These are phyloP conservation scores for Bujurquina vittata DNA, from an alignment of 2,113 vertebrate species.

Conservation along the genomic window DNA sequence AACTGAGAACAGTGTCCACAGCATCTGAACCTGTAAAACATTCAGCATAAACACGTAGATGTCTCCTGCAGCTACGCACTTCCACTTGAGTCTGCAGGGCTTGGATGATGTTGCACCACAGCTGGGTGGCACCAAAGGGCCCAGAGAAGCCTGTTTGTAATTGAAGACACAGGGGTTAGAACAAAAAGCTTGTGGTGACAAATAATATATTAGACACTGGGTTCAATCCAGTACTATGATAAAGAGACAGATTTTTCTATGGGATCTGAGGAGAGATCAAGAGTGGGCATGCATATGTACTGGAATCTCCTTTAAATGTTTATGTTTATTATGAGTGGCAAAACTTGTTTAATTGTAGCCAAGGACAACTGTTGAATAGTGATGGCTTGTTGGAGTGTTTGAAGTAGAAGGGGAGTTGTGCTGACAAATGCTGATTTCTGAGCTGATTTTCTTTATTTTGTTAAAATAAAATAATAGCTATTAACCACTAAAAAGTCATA, in stretches of 20 bases:
- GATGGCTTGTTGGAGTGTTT: background rate
- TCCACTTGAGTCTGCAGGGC: conserved; percentile 85
- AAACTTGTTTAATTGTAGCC: background rate
- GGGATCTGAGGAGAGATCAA: too few relatives aligned
- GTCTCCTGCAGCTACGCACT: conserved; percentile 79
- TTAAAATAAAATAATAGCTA: too few relatives aligned
- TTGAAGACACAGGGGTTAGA: background rate
- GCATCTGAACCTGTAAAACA: conserved; percentile 86
- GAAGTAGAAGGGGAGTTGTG: background rate
- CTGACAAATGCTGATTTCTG: too few relatives aligned
- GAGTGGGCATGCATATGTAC: too few relatives aligned
- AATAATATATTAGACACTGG: too few relatives aligned
- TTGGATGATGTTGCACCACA: conserved; percentile 87
- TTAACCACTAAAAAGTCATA: too few relatives aligned
- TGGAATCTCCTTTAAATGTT: too few relatives aligned
- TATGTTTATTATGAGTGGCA: too few relatives aligned
- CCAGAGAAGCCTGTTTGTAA: conserved; percentile 72
- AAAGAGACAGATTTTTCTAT: too few relatives aligned
- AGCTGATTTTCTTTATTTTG: too few relatives aligned
- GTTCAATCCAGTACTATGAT: too few relatives aligned
- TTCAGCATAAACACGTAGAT: conserved; percentile 79
- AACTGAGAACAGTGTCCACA: conserved; percentile 86
- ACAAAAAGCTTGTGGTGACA: background rate
- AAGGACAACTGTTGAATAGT: background rate
- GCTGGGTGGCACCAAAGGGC: conserved; percentile 86